Evolutionary conservation across 1,140 invertebrate genomes (phyloP).

Genomic region (Chlorops oryzae): DNA sequence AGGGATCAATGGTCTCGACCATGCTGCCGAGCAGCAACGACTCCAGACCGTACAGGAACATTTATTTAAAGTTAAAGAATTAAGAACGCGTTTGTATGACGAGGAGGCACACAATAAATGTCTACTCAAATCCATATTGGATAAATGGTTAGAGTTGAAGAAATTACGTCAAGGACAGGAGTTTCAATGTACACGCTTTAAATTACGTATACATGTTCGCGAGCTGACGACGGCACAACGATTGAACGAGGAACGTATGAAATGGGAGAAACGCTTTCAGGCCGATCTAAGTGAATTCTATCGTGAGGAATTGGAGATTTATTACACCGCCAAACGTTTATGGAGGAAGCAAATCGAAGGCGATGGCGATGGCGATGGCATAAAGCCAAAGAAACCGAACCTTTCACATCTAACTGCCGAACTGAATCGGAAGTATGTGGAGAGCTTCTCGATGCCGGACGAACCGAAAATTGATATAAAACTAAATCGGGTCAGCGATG

Average conservation of each 20-base stretch:
- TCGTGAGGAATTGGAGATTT: constrained; percentile 36
- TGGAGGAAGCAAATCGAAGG: constrained; percentile 21
- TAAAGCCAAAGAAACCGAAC: constrained; percentile 35
- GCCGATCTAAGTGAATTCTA: constrained; percentile 45
- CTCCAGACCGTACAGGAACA: constrained; percentile 16
- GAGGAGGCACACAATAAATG: constrained; percentile 36
- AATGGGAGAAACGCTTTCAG: constrained; percentile 32
- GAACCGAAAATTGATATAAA: constrained; percentile 51
- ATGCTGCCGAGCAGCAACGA: constrained; percentile 8
- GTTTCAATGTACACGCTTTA: constrained; percentile 43
- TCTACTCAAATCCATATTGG: constrained; percentile 35
- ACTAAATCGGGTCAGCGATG: constrained; percentile 28
- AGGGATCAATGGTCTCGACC: background rate
- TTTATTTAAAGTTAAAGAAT: constrained; percentile 30
- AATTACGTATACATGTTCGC: constrained; percentile 40
- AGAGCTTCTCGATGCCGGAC: constrained; percentile 49
- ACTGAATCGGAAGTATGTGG: constrained; percentile 36
- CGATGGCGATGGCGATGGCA: constrained; percentile 10
- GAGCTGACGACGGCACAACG: constrained; percentile 17
- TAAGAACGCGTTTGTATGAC: constrained; percentile 39
- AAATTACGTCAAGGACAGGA: constrained; percentile 33
- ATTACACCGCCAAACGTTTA: constrained; percentile 33
- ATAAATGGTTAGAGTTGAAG: constrained; percentile 47
- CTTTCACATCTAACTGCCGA: constrained; percentile 34
- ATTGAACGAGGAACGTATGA: constrained; percentile 23